Conservation (phyloP, 2,113 vertebrate species). For the Saguinus midas region DNA sequence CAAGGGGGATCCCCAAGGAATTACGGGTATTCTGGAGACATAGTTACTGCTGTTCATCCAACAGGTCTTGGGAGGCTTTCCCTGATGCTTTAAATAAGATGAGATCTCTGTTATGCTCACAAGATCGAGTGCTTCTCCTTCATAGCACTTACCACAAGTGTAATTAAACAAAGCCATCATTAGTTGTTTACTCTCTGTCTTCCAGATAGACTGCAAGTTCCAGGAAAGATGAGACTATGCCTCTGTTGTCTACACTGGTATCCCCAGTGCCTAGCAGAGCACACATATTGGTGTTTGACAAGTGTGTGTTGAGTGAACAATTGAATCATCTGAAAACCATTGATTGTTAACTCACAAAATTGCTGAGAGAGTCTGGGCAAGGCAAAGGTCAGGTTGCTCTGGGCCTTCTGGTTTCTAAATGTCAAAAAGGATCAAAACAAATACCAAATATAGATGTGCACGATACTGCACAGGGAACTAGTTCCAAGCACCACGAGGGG, state of each 20-base stretch:
- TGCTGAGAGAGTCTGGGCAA: background rate
- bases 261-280: background rate
- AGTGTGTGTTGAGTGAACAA: background rate
- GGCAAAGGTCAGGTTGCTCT: background rate
- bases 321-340: background rate
- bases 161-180: background rate
- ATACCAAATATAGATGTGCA: background rate
- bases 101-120: background rate
- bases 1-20: background rate
- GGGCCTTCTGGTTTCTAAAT: background rate
- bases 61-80: background rate
- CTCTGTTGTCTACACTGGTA: background rate
- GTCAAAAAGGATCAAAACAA: slow-evolving; percentile 17
- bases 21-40: background rate
- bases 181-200: background rate
- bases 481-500: background rate
- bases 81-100: background rate
- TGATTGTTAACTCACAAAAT: background rate
- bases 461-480: background rate
- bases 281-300: background rate
- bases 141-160: background rate
- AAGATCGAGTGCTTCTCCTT: background rate
- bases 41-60: background rate
- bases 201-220: background rate
- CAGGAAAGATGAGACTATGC: background rate